Conservation (phyloP, 2,888 invertebrate species). For the Hylaea fasciaria region DNA sequence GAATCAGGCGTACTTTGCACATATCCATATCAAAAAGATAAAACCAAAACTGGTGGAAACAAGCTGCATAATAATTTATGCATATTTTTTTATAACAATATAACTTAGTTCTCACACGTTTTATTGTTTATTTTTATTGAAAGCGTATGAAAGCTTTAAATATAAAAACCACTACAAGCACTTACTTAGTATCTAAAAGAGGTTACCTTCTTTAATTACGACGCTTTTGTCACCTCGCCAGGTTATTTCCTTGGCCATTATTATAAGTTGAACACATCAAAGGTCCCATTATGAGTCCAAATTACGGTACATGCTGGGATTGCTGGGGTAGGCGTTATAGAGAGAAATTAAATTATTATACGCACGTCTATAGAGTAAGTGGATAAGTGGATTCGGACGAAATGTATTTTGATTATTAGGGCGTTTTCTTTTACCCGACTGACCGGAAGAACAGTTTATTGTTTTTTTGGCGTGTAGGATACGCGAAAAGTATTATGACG, state of each 20-base stretch:
- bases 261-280: slow-evolving; percentile 37
- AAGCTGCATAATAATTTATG: too few relatives aligned
- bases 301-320: slow-evolving; percentile 29
- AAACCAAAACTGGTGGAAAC: too few relatives aligned
- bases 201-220: slow-evolving; percentile 22
- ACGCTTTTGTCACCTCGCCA: slow-evolving; percentile 30
- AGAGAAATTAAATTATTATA: slow-evolving; percentile 28
- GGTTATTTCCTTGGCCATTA: slow-evolving; percentile 29
- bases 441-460: too few relatives aligned
- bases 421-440: neutral
- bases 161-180: neutral
- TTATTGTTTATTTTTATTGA: neutral
- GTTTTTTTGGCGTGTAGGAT: too few relatives aligned
- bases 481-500: too few relatives aligned
- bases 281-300: slow-evolving; percentile 34
- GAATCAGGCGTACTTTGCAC: too few relatives aligned
- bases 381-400: slow-evolving; percentile 3
- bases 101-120: neutral
- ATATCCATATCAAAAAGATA: too few relatives aligned
- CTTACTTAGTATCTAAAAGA: slow-evolving; percentile 6
- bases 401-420: slow-evolving; percentile 4
- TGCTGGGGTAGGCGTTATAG: slow-evolving; percentile 19
- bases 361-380: slow-evolving; percentile 10
- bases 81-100: too few relatives aligned
- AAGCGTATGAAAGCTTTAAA: neutral